A percentile compares a stretch with the other conserved stretches of the same genome.
These are phyloP conservation scores for Kryphioiulus occultus DNA, from an alignment of 2,888 invertebrate species.

Conservation along the genomic window DNA sequence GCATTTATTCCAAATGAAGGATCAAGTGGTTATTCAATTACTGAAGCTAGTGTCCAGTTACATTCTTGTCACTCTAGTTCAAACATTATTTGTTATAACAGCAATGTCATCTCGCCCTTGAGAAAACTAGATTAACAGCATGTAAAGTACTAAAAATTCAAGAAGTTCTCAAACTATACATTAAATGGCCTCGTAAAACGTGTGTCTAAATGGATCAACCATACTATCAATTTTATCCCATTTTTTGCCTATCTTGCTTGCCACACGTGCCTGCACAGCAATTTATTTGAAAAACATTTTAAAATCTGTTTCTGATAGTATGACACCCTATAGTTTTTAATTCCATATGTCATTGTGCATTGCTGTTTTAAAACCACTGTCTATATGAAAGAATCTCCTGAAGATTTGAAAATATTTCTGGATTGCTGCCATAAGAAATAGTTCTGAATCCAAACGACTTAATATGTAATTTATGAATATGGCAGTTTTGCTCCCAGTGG, in stretches of 20 bases:
- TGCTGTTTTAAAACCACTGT: too few species aligned
- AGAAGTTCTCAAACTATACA: background rate
- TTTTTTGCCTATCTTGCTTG: background rate
- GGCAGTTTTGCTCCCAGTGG: too few species aligned
- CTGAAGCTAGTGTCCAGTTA: background rate
- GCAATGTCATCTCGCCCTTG: background rate
- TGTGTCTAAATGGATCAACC: background rate
- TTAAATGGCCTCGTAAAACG: background rate
- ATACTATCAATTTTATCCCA: background rate
- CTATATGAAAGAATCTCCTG: too few species aligned
- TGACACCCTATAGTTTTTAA: too few species aligned
- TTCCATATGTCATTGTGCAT: too few species aligned
- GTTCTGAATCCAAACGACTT: too few species aligned
- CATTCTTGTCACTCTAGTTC: background rate
- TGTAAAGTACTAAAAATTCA: background rate
- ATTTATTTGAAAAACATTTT: background rate
- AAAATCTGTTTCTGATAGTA: background rate
- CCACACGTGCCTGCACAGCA: background rate
- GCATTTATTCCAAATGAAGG: too few species aligned
- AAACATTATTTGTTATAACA: background rate
- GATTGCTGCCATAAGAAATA: too few species aligned
- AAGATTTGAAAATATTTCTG: too few species aligned
- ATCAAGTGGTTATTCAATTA: too few species aligned
- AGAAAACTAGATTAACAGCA: background rate
- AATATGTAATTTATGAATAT: too few species aligned